Percentiles rank a stretch among this genome's conserved stretches.
These are phyloP conservation scores for Aldabrachelys gigantea DNA, from an alignment of 2,113 vertebrate genomes.

Conservation along the genomic window DNA sequence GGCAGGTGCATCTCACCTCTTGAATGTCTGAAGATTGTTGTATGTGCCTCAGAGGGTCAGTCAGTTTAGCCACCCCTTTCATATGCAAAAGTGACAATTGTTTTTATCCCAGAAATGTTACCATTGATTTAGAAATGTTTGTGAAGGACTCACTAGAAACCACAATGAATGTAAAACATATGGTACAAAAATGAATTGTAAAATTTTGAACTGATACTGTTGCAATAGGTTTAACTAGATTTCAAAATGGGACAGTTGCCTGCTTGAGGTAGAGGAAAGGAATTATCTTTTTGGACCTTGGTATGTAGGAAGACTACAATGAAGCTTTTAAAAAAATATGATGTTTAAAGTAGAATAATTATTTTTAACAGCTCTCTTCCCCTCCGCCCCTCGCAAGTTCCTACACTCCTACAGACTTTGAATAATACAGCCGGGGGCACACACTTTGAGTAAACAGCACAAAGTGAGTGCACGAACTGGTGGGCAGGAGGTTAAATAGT, in stretches of 20 bases:
- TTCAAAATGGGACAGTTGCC: background rate
- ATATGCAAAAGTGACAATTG: background rate
- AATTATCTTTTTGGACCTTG: background rate
- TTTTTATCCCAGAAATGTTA: background rate
- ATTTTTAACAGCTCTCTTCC: background rate
- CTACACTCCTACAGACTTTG: background rate
- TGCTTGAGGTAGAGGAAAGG: background rate
- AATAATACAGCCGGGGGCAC: background rate
- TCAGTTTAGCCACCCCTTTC: no score
- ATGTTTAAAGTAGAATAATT: background rate
- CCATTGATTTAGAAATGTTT: background rate
- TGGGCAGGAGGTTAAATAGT: background rate
- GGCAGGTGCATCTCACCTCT: no score
- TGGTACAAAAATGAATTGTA: background rate
- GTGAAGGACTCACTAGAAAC: background rate
- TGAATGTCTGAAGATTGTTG: no score
- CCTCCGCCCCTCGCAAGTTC: accelerated
- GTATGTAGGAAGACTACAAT: background rate
- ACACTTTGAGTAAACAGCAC: background rate
- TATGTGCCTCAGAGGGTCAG: no score
- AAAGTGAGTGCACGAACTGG: background rate
- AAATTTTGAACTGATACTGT: background rate
- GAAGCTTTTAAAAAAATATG: background rate
- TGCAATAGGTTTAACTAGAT: background rate
- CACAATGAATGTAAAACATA: background rate